Base-by-base conservation (phyloP, 2,888 invertebrate genomes). In the Ametastegia equiseti region DNA sequence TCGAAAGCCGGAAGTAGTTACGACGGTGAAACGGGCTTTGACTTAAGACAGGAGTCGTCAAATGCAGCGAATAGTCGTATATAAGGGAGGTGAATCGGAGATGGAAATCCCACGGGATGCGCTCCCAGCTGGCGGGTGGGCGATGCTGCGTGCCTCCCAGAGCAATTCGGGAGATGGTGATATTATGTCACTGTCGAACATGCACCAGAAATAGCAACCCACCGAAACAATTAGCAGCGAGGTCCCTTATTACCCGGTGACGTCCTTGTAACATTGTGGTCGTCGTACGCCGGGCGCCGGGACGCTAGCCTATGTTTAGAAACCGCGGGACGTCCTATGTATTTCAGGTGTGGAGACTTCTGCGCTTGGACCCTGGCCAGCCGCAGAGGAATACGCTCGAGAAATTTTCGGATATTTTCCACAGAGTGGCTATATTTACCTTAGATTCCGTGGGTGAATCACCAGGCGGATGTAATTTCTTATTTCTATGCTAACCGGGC, bases 241-340 rank as follows among this genome's bases (percentile, higher is more conserved):
- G 60, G 30, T 47, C 65, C 60, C 63, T 63, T 77, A 63, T 78
- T 78, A 60, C 78, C 65, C 47, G 75, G 15, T 75, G 83, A 83
- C 85, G 88, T 87, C 85, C 86, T 88, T 88, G 88, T 84, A 85
- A 84, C 84, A 83, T 83, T 83, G 83, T 80, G 83, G 50, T 39
- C 80, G 81, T 77, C 67, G 73, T 80, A 75, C 65, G 80, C 82
- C 78, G 71, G 77, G 83, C 82, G 77, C 82, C 67, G 81, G 73
- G 63, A 71, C 78, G 79, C 36, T 69, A 47, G 84, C 84, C 89
- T 90, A 90, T 89, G 89, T 90, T 90, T 90, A 90, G 90, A 89
- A 87, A 84, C 77, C 83, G 82, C 85, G 83, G 86, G 84, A 86
- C 86, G 81, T 86, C 84, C 85, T 85, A 84, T 84, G 85, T 89